A percentile compares a stretch with the other conserved stretches of the same genome.
phyloP scores from a whole-genome alignment of 2,888 invertebrate species.

The Sepioteuthis lessoniana region DNA sequence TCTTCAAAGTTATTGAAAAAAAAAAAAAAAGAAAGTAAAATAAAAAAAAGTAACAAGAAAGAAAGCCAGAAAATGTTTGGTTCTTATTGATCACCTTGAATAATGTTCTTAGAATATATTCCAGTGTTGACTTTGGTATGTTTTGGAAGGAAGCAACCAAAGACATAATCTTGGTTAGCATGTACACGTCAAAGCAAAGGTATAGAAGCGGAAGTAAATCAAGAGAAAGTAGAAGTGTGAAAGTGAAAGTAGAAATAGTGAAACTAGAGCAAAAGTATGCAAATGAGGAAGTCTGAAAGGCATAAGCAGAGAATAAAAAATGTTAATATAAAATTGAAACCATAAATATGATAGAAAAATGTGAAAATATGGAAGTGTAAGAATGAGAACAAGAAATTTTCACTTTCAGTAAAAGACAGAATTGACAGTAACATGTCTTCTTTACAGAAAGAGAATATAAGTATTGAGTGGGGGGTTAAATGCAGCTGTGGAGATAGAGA shows the following conservation, averaged over 20 bases:
- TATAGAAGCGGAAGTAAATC: background rate
- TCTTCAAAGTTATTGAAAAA: slow-evolving; percentile 7
- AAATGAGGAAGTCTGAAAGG: background rate
- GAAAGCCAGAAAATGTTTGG: background rate
- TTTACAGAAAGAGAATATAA: too few species aligned
- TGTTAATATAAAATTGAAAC: too few species aligned
- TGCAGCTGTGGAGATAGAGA: too few species aligned
- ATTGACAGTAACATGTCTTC: too few species aligned
- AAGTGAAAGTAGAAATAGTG: background rate
- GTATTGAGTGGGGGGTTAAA: too few species aligned
- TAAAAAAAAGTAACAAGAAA: background rate
- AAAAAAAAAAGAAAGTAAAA: background rate
- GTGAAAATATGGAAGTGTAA: too few species aligned
- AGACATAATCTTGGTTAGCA: slow-evolving; percentile 17
- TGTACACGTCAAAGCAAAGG: background rate
- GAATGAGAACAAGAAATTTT: too few species aligned
- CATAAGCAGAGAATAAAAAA: too few species aligned
- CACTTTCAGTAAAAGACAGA: too few species aligned
- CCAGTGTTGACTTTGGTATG: background rate
- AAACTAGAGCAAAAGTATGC: background rate
- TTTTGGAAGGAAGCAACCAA: background rate
- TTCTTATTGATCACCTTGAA: background rate
- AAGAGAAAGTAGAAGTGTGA: background rate
- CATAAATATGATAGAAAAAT: too few species aligned
- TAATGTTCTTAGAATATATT: background rate